Evolutionary conservation across 2,888 invertebrate genomes (phyloP), one percentile per base, ranked within the genome.

Genomic region (Tipula confusa): DNA sequence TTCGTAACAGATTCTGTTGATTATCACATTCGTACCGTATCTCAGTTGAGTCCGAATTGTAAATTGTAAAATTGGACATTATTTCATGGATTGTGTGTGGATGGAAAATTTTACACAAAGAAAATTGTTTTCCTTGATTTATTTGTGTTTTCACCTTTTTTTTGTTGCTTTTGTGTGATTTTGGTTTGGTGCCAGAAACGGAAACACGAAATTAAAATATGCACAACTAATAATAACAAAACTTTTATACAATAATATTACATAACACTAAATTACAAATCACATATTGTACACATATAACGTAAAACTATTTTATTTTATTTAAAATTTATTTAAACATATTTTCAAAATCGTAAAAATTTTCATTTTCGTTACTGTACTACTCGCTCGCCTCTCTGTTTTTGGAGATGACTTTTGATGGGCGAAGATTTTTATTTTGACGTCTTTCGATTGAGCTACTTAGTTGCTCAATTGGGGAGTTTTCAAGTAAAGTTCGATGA

Each of bases 51-150:
- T 83, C 83, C 43, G 33, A 31, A 33, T 83, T 83, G 48, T 48
- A 83, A 29, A 83, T 83, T 83, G 48, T 83, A 83, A 83, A 83
- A 82, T 82, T 82, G 29, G 82, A 33, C 82, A 82, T 82, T 13
- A 28, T 79, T 33, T 80, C 18, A 7, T 64, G 0, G 33, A 9
- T 33, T 64, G 64, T 43, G 43, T 2, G 5, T 24, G 64, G 7
- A 64, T 64, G 64, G 43, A 64, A 64, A 64, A 64, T 64, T 64
- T 15, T 24, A 9, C 18, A 64, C 64, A 64, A 64, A 64, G 64
- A 64, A 64, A 24, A 64, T 64, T 24, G 9, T 64, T 64, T 64
- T 13, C 43, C 64, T 64, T 64, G 64, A 64, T 64, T 64, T n/a
- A n/a, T 64, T 64, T 64, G 64, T 64, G 64, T 24, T 64, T 64